A percentile compares a stretch with the other conserved stretches of the same genome.
Conservation (phyloP, 1,140 invertebrate species). For the Habropoda laboriosa region DNA sequence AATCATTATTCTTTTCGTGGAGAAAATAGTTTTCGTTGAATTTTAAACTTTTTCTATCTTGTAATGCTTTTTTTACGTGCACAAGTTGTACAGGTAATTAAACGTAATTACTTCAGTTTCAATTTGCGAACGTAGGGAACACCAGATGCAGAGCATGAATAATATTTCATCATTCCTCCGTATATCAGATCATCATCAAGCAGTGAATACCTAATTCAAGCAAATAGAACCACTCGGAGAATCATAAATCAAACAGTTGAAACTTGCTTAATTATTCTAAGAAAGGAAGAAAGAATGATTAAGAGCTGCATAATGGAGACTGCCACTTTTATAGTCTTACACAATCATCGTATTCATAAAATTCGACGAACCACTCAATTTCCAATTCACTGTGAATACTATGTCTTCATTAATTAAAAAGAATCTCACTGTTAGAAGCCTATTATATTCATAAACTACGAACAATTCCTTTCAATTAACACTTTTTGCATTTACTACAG, state of each 20-base stretch:
- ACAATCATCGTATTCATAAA: constrained; percentile 4
- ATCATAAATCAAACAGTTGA: constrained; percentile 1
- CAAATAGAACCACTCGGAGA: background rate
- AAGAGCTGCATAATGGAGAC: background rate
- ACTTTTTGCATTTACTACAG: too few relatives aligned
- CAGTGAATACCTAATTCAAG: background rate
- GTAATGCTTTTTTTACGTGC: too few relatives aligned
- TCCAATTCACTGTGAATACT: background rate
- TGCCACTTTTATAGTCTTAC: background rate
- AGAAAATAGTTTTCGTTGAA: too few relatives aligned
- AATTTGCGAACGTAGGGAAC: too few relatives aligned
- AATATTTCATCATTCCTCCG: background rate
- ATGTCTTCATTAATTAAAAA: background rate
- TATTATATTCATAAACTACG: background rate
- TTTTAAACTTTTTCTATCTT: too few relatives aligned
- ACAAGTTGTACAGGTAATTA: too few relatives aligned
- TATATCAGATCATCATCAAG: constrained; percentile 14
- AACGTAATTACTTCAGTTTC: too few relatives aligned
- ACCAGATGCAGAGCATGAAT: background rate
- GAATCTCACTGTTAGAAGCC: background rate
- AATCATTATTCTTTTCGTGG: too few relatives aligned
- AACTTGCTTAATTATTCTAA: constrained; percentile 11
- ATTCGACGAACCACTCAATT: background rate
- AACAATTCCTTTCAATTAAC: too few relatives aligned
- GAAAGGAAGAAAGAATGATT: background rate